These are phyloP conservation scores for Xanthia icteritia DNA, from an alignment of 2,888 invertebrate species.

Conservation along the genomic window DNA sequence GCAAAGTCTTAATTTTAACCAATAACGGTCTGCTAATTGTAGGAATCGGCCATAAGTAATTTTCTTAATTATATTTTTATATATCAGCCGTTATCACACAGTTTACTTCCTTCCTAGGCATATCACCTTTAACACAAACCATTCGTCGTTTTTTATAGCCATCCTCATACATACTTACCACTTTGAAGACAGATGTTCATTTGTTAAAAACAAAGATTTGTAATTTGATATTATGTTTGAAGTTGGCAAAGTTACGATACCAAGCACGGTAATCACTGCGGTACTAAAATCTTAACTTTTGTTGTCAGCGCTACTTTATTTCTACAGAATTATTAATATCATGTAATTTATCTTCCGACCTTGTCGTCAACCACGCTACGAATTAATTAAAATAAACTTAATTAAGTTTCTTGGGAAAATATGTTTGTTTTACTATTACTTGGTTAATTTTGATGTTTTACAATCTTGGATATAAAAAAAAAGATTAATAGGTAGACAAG, in stretches of 20 bases:
- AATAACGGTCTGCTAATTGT: too few species aligned
- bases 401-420: background rate
- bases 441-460: constrained; percentile 1
- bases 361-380: constrained; percentile 7
- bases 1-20: too few species aligned
- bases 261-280: background rate
- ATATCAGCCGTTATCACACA: background rate
- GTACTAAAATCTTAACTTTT: constrained; percentile 14
- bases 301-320: background rate
- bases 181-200: too few species aligned
- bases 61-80: too few species aligned
- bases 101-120: background rate
- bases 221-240: background rate
- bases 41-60: too few species aligned
- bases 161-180: background rate
- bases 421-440: constrained; percentile 11
- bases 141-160: too few species aligned
- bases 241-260: background rate
- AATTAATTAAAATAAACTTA: constrained; percentile 27
- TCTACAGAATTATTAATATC: constrained; percentile 17
- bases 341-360: constrained; percentile 8
- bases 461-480: too few species aligned
- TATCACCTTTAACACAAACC: background rate
- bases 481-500: too few species aligned
- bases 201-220: background rate